phyloP scores from a whole-genome alignment of 2,888 invertebrate species.

The Lagria hirta region DNA sequence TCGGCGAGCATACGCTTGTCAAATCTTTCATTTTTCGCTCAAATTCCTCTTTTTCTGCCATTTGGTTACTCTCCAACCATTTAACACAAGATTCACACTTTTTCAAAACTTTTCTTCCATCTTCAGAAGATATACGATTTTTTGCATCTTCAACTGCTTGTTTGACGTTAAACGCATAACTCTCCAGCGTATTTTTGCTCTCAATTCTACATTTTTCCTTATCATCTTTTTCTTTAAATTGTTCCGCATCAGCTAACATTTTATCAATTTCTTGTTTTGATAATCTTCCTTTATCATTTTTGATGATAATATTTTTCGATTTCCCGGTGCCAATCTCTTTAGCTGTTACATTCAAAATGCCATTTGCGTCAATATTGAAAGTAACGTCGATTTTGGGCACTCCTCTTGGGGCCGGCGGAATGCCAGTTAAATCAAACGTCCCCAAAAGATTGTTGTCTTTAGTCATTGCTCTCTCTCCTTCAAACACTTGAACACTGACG shows the following conservation, averaged over 20 bases:
- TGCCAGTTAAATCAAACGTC: slow-evolving; percentile 57
- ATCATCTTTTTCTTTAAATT: slow-evolving; percentile 70
- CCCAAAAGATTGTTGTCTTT: slow-evolving; percentile 87
- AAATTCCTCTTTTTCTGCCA: slow-evolving; percentile 66
- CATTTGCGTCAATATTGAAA: slow-evolving; percentile 77
- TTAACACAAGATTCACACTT: slow-evolving; percentile 64
- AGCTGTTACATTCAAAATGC: slow-evolving; percentile 62
- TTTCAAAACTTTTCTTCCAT: slow-evolving; percentile 51
- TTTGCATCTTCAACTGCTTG: slow-evolving; percentile 69
- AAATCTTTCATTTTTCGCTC: slow-evolving; percentile 64
- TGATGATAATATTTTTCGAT: slow-evolving; percentile 76
- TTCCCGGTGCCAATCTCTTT: slow-evolving; percentile 62
- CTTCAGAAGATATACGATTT: slow-evolving; percentile 60
- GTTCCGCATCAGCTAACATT: slow-evolving; percentile 75
- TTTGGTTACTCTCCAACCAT: slow-evolving; percentile 71
- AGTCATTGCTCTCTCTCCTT: slow-evolving; percentile 75
- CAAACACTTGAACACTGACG: slow-evolving; percentile 72
- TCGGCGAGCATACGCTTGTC: slow-evolving; percentile 60
- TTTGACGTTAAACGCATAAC: slow-evolving; percentile 69
- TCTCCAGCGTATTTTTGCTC: slow-evolving; percentile 71
- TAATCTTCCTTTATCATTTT: slow-evolving; percentile 80
- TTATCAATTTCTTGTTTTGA: slow-evolving; percentile 81
- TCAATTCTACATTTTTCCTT: slow-evolving; percentile 68
- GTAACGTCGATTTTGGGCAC: slow-evolving; percentile 60
- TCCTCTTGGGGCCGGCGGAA: slow-evolving; percentile 59